Percentiles rank a stretch among this genome's conserved stretches.
Conservation (phyloP, 2,797 vertebrate genomes). For the Siniperca undulata region DNA sequence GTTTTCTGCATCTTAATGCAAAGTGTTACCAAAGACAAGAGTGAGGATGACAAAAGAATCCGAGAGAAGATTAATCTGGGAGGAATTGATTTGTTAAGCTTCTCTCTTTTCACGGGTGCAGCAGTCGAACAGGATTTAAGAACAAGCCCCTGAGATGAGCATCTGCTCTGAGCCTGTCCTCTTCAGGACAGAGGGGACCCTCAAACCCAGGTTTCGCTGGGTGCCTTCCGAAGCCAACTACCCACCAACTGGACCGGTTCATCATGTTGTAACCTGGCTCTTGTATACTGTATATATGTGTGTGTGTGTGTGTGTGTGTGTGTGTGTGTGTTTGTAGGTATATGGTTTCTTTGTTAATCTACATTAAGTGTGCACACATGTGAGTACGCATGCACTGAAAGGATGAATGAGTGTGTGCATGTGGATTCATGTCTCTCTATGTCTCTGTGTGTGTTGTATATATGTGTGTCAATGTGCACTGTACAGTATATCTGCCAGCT, state of each 20-base stretch:
- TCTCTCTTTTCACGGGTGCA: slow-evolving; percentile 72
- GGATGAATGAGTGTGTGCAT: slow-evolving; percentile 40
- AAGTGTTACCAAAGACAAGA: slow-evolving; percentile 58
- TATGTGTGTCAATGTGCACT: slow-evolving; percentile 28
- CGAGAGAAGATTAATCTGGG: slow-evolving; percentile 78
- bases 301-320: slow-evolving; percentile 5
- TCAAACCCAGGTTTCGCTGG: slow-evolving; percentile 36
- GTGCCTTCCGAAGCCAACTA: slow-evolving; percentile 39
- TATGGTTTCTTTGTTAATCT: slow-evolving; percentile 39
- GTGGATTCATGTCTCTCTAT: slow-evolving; percentile 31
- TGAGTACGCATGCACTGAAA: slow-evolving; percentile 34
- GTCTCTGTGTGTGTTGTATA: slow-evolving; percentile 16
- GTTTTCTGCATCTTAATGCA: slow-evolving; percentile 38
- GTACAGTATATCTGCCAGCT: slow-evolving; percentile 71
- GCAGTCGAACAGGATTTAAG: slow-evolving; percentile 82
- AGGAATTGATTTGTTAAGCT: slow-evolving; percentile 85
- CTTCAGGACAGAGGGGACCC: slow-evolving; percentile 52
- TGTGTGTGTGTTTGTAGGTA: background rate
- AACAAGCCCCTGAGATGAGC: slow-evolving; percentile 67
- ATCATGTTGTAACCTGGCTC: slow-evolving; percentile 26
- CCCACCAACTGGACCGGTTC: slow-evolving; percentile 54
- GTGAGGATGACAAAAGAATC: slow-evolving; percentile 73
- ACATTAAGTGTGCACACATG: slow-evolving; percentile 38
- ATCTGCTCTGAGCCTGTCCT: slow-evolving; percentile 71
- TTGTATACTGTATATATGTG: background rate